Evolutionary conservation across 2,888 invertebrate species (phyloP).

Genomic region (Laothoe populi): DNA sequence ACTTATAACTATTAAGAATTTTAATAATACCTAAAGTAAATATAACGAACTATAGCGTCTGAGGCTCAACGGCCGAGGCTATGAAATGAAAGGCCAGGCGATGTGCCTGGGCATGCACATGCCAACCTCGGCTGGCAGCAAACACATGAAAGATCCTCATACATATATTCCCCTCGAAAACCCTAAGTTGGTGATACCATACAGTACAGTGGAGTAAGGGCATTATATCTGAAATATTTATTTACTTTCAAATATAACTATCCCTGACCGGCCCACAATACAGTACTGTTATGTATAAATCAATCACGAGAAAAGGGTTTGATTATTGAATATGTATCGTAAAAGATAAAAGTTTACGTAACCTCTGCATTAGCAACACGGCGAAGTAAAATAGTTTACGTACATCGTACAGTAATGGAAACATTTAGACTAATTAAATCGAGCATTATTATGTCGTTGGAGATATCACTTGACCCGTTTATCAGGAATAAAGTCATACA

Average conservation of each 20-base stretch:
- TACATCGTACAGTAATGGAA: constrained; percentile 54
- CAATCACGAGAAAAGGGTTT: constrained; percentile 9
- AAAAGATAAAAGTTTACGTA: constrained; percentile 27
- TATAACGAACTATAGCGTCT: no score
- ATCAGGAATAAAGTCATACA: constrained; percentile 79
- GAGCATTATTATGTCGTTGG: constrained; percentile 71
- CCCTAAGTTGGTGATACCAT: no score
- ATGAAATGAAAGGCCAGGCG: no score
- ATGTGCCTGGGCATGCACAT: no score
- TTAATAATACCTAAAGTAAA: no score
- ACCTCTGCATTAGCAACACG: constrained; percentile 28
- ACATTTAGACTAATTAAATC: constrained; percentile 80
- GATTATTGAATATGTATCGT: constrained; percentile 21
- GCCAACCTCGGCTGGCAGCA: no score
- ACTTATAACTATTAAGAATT: no score
- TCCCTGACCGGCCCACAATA: constrained; percentile 2
- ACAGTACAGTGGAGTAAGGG: no score
- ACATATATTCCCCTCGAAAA: no score
- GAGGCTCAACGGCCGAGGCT: no score
- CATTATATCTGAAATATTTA: no score
- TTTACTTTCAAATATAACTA: not conserved
- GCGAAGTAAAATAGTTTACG: constrained; percentile 6
- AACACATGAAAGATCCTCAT: no score
- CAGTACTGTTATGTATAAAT: constrained; percentile 8
- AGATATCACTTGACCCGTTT: constrained; percentile 76